Conservation (phyloP, 2,113 vertebrate species). For the Craseonycteris thonglongyai region DNA sequence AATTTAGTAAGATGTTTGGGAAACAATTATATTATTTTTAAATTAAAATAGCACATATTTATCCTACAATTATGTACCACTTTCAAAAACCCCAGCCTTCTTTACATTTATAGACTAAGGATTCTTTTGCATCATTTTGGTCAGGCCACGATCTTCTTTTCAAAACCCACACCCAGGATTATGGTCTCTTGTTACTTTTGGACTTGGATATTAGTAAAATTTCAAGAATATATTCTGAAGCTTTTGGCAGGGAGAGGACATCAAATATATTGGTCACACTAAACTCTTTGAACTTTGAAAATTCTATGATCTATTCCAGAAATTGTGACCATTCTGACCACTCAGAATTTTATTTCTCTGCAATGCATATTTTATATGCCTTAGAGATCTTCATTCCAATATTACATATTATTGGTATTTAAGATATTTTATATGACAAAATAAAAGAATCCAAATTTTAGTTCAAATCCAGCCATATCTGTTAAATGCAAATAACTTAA, state of each 20-base stretch:
- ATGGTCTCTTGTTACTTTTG: not conserved
- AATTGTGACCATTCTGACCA: not conserved
- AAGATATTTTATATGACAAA: not conserved
- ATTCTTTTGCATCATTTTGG: not conserved
- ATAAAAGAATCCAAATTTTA: not conserved
- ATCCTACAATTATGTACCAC: not conserved
- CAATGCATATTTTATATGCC: not conserved
- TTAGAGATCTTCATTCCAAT: not conserved
- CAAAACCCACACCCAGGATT: not conserved
- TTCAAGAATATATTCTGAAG: not conserved
- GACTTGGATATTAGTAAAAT: not conserved
- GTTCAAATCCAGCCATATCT: not conserved
- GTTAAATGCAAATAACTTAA: not conserved
- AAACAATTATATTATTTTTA: not conserved
- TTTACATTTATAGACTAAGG: not conserved
- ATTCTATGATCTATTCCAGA: not conserved
- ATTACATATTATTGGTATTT: not conserved
- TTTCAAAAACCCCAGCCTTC: not conserved
- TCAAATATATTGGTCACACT: not conserved
- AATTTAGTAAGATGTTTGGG: not conserved
- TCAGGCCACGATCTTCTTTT: not conserved
- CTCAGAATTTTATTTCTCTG: not conserved
- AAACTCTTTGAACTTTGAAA: not conserved
- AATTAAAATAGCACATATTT: not conserved
- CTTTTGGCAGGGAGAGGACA: not conserved